Conservation (phyloP, 2,113 vertebrate species). For the Thamnaconus septentrionalis region DNA sequence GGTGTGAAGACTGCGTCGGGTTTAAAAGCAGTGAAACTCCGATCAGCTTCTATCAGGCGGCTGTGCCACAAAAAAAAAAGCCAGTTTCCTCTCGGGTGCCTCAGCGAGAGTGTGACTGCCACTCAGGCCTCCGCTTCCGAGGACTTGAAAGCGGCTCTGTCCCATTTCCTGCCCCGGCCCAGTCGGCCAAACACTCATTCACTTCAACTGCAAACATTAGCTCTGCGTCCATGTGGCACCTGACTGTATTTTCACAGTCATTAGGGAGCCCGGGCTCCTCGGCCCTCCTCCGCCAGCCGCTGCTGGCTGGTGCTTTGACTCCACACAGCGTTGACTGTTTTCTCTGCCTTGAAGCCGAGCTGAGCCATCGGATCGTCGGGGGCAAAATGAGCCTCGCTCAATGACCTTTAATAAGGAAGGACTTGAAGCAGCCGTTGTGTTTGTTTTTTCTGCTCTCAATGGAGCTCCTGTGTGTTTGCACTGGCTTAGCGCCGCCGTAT, state of each 20-base stretch:
- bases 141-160: conserved; percentile 47
- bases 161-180: conserved; percentile 48
- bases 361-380: conserved; percentile 10
- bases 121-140: conserved; percentile 9
- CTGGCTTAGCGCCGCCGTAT: too few relatives aligned
- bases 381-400: conserved; percentile 37
- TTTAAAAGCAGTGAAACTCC: too few relatives aligned
- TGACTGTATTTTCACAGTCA: conserved; percentile 31
- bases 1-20: too few relatives aligned
- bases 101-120: conserved; percentile 1
- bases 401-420: conserved; percentile 36
- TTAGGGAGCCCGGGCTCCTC: conserved; percentile 16
- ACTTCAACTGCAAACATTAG: conserved; percentile 30
- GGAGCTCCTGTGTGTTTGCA: conserved; percentile 32
- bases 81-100: conserved; percentile 12
- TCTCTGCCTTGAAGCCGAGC: background rate
- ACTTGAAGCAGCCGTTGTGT: conserved; percentile 52
- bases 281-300: conserved; percentile 7
- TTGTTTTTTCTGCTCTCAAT: conserved; percentile 45
- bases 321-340: conserved; percentile 4
- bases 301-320: conserved; percentile 15
- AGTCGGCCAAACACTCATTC: conserved; percentile 58
- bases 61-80: conserved; percentile 1
- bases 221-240: conserved; percentile 12
- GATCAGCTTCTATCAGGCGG: background rate